Evolutionary conservation across 2,888 invertebrate genomes (phyloP).

Genomic region (Hedychridium roseum): DNA sequence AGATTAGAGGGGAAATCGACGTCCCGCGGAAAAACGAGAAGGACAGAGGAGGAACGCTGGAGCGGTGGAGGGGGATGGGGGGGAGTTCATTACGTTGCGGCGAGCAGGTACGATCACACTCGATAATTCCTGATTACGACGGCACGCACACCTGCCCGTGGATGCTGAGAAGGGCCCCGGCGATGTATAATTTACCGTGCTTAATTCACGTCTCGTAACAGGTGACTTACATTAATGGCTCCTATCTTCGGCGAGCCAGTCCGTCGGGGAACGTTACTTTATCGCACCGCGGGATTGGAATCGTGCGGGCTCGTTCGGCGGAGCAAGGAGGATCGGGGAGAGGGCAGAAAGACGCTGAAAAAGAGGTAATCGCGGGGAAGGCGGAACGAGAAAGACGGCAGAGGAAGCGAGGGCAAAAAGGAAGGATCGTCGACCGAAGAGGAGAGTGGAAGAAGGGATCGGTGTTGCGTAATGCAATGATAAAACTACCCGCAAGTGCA

Average conservation of each 20-base stretch:
- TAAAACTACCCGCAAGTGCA: too few species aligned
- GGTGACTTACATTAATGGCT: conserved; percentile 34
- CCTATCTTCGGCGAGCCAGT: conserved; percentile 9
- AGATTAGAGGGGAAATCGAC: too few species aligned
- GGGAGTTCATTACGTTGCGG: conserved; percentile 25
- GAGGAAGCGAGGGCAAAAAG: conserved; percentile 12
- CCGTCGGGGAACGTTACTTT: conserved; percentile 1
- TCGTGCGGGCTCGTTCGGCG: conserved; percentile 2
- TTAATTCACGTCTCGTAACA: conserved; percentile 30
- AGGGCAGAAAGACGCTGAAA: background rate
- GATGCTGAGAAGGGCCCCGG: conserved; percentile 7
- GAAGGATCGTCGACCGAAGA: conserved; percentile 5
- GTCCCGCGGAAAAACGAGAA: too few species aligned
- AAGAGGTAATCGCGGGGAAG: conserved; percentile 4
- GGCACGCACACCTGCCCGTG: conserved; percentile 4
- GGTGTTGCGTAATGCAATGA: too few species aligned
- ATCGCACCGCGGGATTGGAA: background rate
- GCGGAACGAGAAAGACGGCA: conserved; percentile 14
- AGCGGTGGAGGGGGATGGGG: background rate
- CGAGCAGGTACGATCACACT: conserved; percentile 19
- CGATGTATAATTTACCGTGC: conserved; percentile 27
- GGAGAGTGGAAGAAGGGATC: too few species aligned
- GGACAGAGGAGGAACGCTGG: too few species aligned
- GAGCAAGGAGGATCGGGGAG: background rate
- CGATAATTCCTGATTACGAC: conserved; percentile 18